phyloP scores from a whole-genome alignment of 1,140 invertebrate species.

The Sarcophaga peregrina region DNA sequence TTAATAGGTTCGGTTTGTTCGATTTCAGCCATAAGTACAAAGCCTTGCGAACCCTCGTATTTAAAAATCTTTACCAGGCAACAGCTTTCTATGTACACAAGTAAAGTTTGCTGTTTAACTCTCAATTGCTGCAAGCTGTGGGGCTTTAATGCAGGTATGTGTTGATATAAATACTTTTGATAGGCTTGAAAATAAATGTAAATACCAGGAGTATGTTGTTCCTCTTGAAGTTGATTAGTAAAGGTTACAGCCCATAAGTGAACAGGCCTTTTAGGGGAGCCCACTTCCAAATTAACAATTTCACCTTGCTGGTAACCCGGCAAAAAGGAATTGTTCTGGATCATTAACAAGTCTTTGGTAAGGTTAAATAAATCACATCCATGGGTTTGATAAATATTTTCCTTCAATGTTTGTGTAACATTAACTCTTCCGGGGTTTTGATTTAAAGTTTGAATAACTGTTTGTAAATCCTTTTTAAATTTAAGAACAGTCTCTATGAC shows the following conservation, averaged over 20 bases:
- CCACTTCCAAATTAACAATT: conserved; percentile 43
- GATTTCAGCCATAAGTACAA: conserved; percentile 51
- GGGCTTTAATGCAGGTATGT: conserved; percentile 50
- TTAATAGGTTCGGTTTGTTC: neutral
- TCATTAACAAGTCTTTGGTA: neutral
- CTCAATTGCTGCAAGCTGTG: conserved; percentile 52
- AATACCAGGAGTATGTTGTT: conserved; percentile 11
- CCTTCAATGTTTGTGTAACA: too few relatives aligned
- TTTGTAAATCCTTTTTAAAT: neutral
- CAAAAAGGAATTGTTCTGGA: neutral
- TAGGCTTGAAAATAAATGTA: conserved; percentile 38
- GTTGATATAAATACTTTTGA: conserved; percentile 57
- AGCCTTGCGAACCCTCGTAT: conserved; percentile 61
- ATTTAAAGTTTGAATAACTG: neutral
- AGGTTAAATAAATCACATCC: neutral
- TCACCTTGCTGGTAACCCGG: conserved; percentile 37
- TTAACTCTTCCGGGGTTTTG: neutral
- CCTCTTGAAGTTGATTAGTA: neutral
- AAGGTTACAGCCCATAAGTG: conserved; percentile 43
- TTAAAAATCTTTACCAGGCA: conserved; percentile 53
- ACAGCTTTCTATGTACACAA: conserved; percentile 58
- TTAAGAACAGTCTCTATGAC: conserved; percentile 54
- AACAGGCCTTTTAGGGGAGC: neutral
- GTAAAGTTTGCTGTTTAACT: conserved; percentile 56
- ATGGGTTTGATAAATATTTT: too few relatives aligned